Evolutionary conservation across 2,797 vertebrate species (phyloP).

Genomic region (Sebastes nivosus): DNA sequence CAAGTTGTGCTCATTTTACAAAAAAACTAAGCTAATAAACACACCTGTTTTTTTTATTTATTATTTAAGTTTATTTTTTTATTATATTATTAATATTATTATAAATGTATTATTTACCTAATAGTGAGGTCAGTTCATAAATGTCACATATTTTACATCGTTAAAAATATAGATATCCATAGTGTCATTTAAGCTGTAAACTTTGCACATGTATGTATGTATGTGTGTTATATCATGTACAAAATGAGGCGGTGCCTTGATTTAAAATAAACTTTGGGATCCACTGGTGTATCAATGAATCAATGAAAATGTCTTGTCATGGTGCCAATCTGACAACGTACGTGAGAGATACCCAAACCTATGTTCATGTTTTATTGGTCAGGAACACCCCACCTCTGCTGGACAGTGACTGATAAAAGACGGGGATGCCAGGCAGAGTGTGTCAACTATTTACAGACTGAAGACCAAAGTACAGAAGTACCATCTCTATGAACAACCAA

Average conservation of each 20-base stretch:
- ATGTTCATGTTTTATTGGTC: no score
- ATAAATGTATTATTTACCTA: background rate
- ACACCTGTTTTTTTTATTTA: background rate
- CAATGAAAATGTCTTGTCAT: no score
- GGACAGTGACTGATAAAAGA: conserved; percentile 17
- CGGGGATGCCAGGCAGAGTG: fast-evolving
- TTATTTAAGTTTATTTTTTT: background rate
- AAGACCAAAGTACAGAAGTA: conserved; percentile 59
- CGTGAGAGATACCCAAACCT: no score
- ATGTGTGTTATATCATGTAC: no score
- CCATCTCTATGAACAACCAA: background rate
- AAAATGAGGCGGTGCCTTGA: background rate
- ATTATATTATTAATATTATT: no score
- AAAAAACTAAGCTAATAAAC: background rate
- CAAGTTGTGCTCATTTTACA: no score
- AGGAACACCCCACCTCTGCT: background rate
- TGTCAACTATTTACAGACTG: conserved; percentile 64
- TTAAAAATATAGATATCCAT: no score
- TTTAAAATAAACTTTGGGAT: background rate
- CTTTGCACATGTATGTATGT: fast-evolving
- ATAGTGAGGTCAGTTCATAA: background rate
- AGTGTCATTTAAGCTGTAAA: no score
- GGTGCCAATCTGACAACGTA: no score
- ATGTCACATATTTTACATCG: background rate
- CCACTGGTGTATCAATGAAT: background rate